These are phyloP conservation scores for Platysteira castanea DNA, from an alignment of 2,113 vertebrate species.

Conservation along the genomic window DNA sequence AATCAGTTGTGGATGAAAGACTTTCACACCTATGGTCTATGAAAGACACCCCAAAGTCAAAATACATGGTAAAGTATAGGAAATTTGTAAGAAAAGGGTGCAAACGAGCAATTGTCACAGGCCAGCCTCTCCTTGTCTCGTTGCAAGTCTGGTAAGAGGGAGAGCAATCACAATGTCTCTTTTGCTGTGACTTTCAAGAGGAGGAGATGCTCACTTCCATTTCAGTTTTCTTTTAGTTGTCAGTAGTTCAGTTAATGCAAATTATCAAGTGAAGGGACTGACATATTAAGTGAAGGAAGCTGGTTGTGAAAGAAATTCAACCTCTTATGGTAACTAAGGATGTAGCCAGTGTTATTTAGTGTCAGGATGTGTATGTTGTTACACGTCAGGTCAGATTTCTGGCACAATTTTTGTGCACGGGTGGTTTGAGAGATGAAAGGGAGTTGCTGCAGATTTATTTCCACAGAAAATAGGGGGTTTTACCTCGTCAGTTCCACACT, in stretches of 20 bases:
- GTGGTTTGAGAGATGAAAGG: conserved; percentile 14
- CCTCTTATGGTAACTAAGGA: background rate
- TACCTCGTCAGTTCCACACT: background rate
- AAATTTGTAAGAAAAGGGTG: background rate
- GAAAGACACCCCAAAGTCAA: background rate
- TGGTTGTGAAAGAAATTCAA: background rate
- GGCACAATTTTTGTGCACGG: background rate
- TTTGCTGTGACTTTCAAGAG: background rate
- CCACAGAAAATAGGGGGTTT: background rate
- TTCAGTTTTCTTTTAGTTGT: background rate
- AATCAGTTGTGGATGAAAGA: background rate
- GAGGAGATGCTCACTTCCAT: background rate
- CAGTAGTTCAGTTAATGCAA: background rate
- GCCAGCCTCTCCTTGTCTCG: background rate
- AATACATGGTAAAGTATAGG: background rate
- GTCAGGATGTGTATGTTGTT: background rate
- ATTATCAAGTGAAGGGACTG: background rate
- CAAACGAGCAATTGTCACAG: background rate
- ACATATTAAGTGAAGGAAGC: background rate
- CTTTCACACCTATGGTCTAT: background rate
- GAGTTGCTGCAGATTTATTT: background rate
- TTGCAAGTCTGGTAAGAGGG: background rate
- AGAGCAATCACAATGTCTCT: background rate
- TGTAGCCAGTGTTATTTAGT: background rate
- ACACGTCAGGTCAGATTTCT: conserved; percentile 2